phyloP scores from a whole-genome alignment of 2,113 vertebrate species.

The Ammospiza nelsoni region DNA sequence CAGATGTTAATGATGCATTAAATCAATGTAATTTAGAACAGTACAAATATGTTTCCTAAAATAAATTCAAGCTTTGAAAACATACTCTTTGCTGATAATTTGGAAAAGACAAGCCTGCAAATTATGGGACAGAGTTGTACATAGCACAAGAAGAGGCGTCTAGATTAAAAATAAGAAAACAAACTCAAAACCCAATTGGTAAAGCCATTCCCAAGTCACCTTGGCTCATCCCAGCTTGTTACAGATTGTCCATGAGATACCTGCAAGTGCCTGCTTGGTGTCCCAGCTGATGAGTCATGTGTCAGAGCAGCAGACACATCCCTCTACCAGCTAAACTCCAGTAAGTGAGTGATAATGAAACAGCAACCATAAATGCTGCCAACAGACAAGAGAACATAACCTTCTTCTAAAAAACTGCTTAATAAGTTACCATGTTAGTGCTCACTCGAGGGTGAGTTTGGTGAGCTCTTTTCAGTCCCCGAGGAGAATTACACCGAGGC shows the following conservation, averaged over 20 bases:
- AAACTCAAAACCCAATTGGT: neutral
- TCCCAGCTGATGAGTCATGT: neutral
- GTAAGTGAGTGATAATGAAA: neutral
- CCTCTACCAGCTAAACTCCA: neutral
- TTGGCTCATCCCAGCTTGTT: neutral
- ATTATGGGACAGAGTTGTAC: neutral
- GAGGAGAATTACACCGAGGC: neutral
- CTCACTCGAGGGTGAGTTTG: neutral
- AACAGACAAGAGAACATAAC: neutral
- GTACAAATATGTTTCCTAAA: neutral
- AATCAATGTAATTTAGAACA: neutral
- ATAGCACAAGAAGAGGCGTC: neutral
- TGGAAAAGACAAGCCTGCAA: neutral
- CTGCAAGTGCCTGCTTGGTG: neutral
- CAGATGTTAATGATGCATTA: neutral
- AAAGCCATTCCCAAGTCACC: neutral
- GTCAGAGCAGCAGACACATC: neutral
- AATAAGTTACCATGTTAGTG: neutral
- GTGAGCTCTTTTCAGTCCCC: neutral
- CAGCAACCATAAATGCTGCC: neutral
- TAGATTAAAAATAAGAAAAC: neutral
- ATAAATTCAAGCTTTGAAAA: neutral
- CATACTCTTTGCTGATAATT: neutral
- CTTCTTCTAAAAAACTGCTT: neutral
- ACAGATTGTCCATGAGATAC: neutral